phyloP scores from a whole-genome alignment of 2,113 vertebrate species.

The Athene noctua region DNA sequence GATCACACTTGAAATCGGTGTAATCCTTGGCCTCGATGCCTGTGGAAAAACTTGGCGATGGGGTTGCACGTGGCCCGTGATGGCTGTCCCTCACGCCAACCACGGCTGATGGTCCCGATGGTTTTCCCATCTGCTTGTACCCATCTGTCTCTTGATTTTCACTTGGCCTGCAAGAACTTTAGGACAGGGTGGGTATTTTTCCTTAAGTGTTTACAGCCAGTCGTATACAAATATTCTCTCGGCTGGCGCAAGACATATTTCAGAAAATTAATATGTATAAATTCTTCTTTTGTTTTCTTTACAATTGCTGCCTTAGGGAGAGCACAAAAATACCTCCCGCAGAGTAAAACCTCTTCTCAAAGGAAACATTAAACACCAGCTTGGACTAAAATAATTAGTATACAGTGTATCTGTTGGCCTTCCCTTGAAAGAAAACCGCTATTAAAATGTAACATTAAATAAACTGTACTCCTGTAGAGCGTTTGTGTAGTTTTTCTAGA shows the following conservation, averaged over 20 bases:
- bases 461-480: not conserved
- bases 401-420: not conserved
- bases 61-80: fast-evolving
- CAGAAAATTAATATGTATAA: not conserved
- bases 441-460: not conserved
- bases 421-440: not conserved
- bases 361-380: not conserved
- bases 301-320: not conserved
- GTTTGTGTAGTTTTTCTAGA: not conserved
- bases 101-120: fast-evolving
- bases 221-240: not conserved
- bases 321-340: not conserved
- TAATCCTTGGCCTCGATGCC: not conserved
- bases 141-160: not conserved
- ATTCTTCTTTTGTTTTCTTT: not conserved
- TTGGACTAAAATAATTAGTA: not conserved
- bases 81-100: fast-evolving
- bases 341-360: not conserved
- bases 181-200: not conserved
- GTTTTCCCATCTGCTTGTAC: not conserved
- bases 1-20: not conserved
- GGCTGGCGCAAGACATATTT: not conserved
- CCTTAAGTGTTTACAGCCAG: not conserved
- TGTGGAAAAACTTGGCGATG: fast-evolving
- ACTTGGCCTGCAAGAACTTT: not conserved